Base-by-base conservation (phyloP, 1,140 invertebrate genomes). In the Procambarus virginalis region DNA sequence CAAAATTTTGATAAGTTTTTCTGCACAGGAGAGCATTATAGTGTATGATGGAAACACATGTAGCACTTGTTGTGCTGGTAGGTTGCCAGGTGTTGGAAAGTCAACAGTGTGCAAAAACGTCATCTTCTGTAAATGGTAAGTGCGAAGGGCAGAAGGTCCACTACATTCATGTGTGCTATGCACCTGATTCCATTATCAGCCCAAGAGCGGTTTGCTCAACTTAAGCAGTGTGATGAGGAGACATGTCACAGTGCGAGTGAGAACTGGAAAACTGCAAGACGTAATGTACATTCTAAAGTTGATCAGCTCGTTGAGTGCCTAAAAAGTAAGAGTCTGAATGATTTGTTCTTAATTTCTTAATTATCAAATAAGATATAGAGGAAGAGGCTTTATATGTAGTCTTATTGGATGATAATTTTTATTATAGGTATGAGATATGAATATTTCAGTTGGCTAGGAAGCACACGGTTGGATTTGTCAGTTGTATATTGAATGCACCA, bases 401-500 rank as follows among this genome's bases (percentile, higher is more conserved):
- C 55, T 90, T 95, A 73, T 92, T 95, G 60, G 95, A 95, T 93
- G 95, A 95, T 93, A 95, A 95, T 92, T 94, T 95, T 93, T 95
- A 95, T 92, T 95, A 95, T 92, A 93, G 93, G 95, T 91, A 95
- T 95, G 95, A 92, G 95, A 84, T 94, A 95, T 92, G 94, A 94
- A 78, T 95, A 94, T 92, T 95, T 91, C 94, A 95, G 93, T 89
- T 95, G 55, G 94, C 95, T 8, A 93, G 93, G 88, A 93, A 93
- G 89, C 86, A 90, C 51, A 89, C 92, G 22, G 73, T 93, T 51
- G 94, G 94, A 12, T 95, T 92, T 94, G 94, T 92, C 93, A 94
- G 86, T 68, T 95, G 51, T 94, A 93, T 92, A 45, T 95, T 8
- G 73, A 93, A 14, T 93, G 93, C 84, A 58, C 87, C 34, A 22